Evolutionary conservation across 2,113 vertebrate genomes (phyloP).

Genomic region (Callorhinus ursinus): DNA sequence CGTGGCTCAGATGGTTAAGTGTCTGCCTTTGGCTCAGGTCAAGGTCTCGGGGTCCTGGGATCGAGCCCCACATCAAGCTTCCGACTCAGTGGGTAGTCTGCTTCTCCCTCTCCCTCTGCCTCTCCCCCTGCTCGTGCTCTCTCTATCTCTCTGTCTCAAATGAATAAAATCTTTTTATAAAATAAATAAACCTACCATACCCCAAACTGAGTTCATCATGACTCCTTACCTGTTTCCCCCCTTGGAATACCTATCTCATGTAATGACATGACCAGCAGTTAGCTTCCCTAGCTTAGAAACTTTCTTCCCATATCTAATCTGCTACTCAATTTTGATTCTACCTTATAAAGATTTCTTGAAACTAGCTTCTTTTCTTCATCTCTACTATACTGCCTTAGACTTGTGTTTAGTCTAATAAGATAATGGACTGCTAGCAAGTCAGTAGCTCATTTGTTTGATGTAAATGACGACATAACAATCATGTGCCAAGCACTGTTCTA

Average conservation of each 20-base stretch:
- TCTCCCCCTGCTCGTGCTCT: too few species aligned
- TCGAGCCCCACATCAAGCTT: too few species aligned
- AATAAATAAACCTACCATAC: not conserved
- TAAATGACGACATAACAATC: not conserved
- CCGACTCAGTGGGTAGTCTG: too few species aligned
- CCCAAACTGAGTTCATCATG: constrained; percentile 12
- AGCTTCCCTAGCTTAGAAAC: not conserved
- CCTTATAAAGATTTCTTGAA: constrained; percentile 40
- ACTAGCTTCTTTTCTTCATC: not conserved
- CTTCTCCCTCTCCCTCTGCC: too few species aligned
- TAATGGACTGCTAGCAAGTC: not conserved
- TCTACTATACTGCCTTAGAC: not conserved
- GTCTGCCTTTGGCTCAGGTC: too few species aligned
- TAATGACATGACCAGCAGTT: not conserved
- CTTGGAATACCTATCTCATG: not conserved
- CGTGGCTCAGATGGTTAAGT: too few species aligned
- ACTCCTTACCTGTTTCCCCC: not conserved
- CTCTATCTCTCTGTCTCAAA: too few species aligned
- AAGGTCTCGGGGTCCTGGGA: too few species aligned
- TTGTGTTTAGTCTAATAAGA: not conserved
- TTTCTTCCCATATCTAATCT: not conserved
- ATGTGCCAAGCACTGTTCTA: not conserved
- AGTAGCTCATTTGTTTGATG: constrained; percentile 1
- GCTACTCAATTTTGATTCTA: not conserved
- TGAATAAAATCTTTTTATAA: too few species aligned